phyloP scores from a whole-genome alignment of 1,140 invertebrate genomes.

The Diorhabda sublineata region DNA sequence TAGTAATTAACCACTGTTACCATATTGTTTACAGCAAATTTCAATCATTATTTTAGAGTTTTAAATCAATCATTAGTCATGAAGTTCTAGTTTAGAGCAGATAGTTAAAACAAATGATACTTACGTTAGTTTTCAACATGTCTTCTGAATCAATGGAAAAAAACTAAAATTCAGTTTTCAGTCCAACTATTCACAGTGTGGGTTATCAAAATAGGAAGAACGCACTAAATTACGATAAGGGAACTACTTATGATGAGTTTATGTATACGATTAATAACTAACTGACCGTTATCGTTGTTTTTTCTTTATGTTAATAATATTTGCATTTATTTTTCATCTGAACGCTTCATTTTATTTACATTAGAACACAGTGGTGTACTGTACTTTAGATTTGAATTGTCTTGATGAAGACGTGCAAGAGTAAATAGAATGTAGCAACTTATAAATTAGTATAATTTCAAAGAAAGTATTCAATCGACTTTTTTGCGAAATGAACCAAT shows the following conservation, averaged over 20 bases:
- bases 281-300: neutral
- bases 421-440: no score
- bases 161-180: neutral
- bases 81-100: no score
- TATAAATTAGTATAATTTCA: no score
- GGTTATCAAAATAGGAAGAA: neutral
- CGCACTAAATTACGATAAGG: neutral
- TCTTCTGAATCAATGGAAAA: neutral
- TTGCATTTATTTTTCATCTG: neutral
- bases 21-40: no score
- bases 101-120: no score
- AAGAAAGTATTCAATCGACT: no score
- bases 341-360: neutral
- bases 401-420: no score
- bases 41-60: no score
- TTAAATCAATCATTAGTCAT: no score
- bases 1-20: no score
- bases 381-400: neutral
- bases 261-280: neutral
- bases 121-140: no score
- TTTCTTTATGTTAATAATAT: neutral
- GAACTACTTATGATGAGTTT: neutral
- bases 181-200: neutral
- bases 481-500: no score
- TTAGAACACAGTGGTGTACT: neutral